These are phyloP conservation scores for Drosophila subpulchrella DNA, from an alignment of 1,140 invertebrate genomes.

Conservation along the genomic window DNA sequence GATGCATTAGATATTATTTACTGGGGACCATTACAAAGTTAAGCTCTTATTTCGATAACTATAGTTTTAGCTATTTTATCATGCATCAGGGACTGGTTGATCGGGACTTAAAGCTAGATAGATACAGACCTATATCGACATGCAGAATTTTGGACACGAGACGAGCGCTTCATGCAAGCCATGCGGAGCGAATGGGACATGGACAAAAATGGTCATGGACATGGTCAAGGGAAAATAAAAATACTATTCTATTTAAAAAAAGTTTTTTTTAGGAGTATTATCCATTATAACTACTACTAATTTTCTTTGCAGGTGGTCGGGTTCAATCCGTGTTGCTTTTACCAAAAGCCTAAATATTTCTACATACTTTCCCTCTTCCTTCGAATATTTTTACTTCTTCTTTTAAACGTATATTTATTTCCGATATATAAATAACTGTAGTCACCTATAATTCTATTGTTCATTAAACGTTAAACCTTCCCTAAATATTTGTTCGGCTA, in stretches of 20 bases:
- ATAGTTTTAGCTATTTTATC: conserved; percentile 8
- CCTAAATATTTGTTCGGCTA: neutral
- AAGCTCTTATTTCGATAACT: conserved; percentile 5
- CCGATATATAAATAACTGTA: no score
- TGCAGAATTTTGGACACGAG: conserved; percentile 50
- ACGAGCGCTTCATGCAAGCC: conserved; percentile 66
- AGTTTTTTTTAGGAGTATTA: no score
- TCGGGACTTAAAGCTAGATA: conserved; percentile 5
- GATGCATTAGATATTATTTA: conserved; percentile 23
- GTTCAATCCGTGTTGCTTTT: no score
- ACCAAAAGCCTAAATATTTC: no score
- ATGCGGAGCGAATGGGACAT: conserved; percentile 51
- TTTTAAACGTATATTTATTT: neutral
- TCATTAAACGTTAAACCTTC: neutral
- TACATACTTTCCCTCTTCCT: neutral
- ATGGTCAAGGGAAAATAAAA: neutral
- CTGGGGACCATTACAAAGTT: conserved; percentile 22
- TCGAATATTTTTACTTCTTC: neutral
- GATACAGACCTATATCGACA: conserved; percentile 21
- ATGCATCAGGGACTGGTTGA: conserved; percentile 27
- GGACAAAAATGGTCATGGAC: no score
- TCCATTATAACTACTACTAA: no score
- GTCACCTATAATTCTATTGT: neutral
- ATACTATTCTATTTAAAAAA: no score
- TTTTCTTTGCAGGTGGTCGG: no score